Evolutionary conservation across 1,140 invertebrate species (phyloP), one percentile per base, ranked within the genome.

Genomic region (Frieseomelitta varia): DNA sequence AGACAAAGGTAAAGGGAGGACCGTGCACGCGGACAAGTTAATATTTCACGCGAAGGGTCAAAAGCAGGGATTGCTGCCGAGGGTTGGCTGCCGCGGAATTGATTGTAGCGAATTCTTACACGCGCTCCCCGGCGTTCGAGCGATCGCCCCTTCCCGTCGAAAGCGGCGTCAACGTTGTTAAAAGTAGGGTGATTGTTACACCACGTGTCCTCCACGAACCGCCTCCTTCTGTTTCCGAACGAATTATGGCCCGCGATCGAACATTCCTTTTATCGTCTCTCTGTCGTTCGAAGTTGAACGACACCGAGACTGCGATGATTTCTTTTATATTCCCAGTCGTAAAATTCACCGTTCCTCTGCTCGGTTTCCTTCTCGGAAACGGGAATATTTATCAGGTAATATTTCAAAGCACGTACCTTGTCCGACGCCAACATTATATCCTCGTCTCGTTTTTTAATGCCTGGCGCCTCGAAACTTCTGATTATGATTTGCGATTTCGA

Each of bases 91-190:
- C 76, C 61, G 27, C 55, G 58, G 79, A 88, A 88, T 88, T 88
- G 83, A 88, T 88, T 88, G 79, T 82, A 73, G 72, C 65, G 72
- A 67, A 88, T 88, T 86, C 87, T 88, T 88, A 88, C 86, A 85
- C 86, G 75, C 53, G 53, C 30, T n/a, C 51, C 19, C 69, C 58
- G 34, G 39, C 17, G 56, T 71, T 72, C 56, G 27, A 58, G 1
- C 63, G 12, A 24, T 58, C 79, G 6, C 61, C 73, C 73, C 34
- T 68, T 56, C 11, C 61, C 55, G 6, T 56, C 15, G 15, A 30
- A 17, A 84, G 65, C 21, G 39, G 34, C n/a, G 67, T 81, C 65
- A 53, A 85, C 75, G n/a, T 80, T 80, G 86, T 56, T 69, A 55
- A 87, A 87, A 88, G 77, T 84, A 75, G 87, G 77, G 34, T 81